phyloP scores from a whole-genome alignment of 2,797 vertebrate genomes.

The Anguilla marmorata region DNA sequence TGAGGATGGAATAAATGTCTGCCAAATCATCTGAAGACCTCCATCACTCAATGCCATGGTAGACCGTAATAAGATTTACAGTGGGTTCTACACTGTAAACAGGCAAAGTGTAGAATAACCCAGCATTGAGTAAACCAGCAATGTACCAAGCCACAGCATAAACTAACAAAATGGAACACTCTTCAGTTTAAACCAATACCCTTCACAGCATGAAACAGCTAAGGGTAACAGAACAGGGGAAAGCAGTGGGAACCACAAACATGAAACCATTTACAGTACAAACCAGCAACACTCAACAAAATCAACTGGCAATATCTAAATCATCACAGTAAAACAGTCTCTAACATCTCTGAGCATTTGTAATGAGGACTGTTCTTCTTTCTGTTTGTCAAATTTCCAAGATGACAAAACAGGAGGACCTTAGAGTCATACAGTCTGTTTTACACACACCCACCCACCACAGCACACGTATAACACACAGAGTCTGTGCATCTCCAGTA shows the following conservation, averaged over 20 bases:
- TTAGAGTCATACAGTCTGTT: neutral
- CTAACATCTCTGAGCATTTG: neutral
- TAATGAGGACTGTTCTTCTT: neutral
- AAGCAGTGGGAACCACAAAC: neutral
- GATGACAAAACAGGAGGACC: neutral
- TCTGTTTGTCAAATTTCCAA: neutral
- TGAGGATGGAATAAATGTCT: neutral
- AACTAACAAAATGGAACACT: neutral
- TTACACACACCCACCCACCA: conserved; percentile 18
- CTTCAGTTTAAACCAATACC: neutral
- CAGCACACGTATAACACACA: conserved; percentile 19
- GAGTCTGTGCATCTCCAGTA: conserved; percentile 45
- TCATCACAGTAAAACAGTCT: neutral
- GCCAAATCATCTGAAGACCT: neutral
- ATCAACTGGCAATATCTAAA: neutral
- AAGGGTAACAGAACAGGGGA: neutral
- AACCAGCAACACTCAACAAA: neutral
- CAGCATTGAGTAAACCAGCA: neutral
- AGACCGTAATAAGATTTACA: neutral
- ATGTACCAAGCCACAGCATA: neutral
- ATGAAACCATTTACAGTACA: neutral
- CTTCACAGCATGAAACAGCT: neutral
- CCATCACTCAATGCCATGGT: neutral
- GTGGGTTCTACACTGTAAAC: neutral
- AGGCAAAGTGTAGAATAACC: neutral